Conservation (phyloP, 2,888 invertebrate genomes). For the Nasonovia ribisnigri region DNA sequence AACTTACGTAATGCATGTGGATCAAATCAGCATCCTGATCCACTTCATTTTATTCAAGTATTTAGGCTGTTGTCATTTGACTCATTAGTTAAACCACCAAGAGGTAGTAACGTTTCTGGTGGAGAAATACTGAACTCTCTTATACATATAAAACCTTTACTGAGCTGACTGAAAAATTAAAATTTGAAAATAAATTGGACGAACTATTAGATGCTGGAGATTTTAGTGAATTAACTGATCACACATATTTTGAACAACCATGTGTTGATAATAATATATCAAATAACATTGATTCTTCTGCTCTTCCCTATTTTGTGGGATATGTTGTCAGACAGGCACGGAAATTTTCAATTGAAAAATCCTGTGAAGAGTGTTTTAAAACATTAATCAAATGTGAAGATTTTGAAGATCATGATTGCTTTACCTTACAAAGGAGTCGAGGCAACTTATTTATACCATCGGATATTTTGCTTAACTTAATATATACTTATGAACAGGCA, state of each 20-base stretch:
- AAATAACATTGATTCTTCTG: constrained; percentile 1
- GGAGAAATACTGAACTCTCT: neutral
- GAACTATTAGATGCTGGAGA: constrained; percentile 25
- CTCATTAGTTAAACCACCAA: neutral
- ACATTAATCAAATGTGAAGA: neutral
- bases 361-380: neutral
- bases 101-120: neutral
- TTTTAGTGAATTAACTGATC: neutral
- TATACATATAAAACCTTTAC: neutral
- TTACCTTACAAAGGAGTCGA: neutral
- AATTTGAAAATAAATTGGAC: constrained; percentile 12
- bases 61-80: neutral
- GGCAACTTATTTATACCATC: neutral
- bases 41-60: neutral
- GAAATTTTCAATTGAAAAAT: neutral
- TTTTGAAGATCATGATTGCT: neutral
- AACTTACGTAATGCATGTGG: neutral
- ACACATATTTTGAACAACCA: constrained; percentile 16
- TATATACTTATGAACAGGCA: neutral
- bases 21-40: constrained; percentile 18
- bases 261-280: neutral
- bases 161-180: neutral
- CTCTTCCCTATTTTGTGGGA: neutral
- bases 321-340: constrained; percentile 3
- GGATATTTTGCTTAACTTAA: neutral